Evolutionary conservation across 2,113 vertebrate species (phyloP), one percentile per base, ranked within the genome.

Genomic region (Etheostoma cragini): DNA sequence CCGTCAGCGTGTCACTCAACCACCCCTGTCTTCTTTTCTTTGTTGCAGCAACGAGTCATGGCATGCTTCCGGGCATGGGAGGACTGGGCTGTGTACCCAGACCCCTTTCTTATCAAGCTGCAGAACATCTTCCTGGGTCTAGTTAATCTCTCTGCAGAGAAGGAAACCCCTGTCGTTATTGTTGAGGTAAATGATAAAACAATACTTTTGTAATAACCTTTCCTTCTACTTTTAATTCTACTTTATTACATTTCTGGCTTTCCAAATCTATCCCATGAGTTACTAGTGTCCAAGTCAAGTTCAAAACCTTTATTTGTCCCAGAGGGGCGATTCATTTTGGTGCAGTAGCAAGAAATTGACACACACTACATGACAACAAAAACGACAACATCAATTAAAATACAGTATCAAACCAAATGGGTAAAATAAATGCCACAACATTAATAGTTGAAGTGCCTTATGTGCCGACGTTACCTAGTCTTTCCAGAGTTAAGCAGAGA

Each of bases 51-150:
- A 99, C 94, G 98, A 56, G 98, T 99, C 46, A 99, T 99, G 98
- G 95, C 97, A 0, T 99, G 98, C 94, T 99, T 99, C 93, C 95
- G 98, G 91, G 98, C 98, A 0, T 99, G 98, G 98, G 98, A 99
- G 90, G 98, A 99, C 87, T 99, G 98, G 98, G 95, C 98, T 0
- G 97, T 99, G 85, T 99, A 99, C 92, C 98, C 98, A n/a, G 98
- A 99, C 72, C 97, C 98, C 15, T 99, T 97, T 95, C 96, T 99
- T 84, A 99, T 99, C 92, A 99, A 98, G 94, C 94, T 99, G 35
- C 98, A 99, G 94, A 99, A 99, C 93, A 97, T 99, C 91, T 99
- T 99, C 93, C 93, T 99, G 91, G 98, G 98, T 30, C 96, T 99
- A 71, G 97, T 99, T 84, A 99, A 98, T 94, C 96, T 98, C 38